These are phyloP conservation scores for Myxocyprinus asiaticus DNA, from an alignment of 2,113 vertebrate species.

Conservation along the genomic window DNA sequence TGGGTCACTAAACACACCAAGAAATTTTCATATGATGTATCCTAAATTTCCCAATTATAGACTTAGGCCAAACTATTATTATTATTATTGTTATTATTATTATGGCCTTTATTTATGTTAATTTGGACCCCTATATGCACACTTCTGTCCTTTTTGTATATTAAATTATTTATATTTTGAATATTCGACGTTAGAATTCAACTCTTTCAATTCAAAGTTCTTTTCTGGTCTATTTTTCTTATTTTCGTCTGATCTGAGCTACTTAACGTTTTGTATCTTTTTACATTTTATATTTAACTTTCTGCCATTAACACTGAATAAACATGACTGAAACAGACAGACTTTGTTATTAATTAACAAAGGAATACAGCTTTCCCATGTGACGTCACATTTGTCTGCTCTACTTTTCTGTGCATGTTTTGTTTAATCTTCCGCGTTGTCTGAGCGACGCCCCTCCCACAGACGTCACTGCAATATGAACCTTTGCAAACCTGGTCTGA, in stretches of 20 bases:
- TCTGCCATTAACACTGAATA: not conserved
- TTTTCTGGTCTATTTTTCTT: too few relatives aligned
- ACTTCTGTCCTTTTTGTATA: not conserved
- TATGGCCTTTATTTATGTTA: too few relatives aligned
- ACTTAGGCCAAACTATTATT: not conserved
- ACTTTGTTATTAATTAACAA: constrained; percentile 33
- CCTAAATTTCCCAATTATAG: not conserved
- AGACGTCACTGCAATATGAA: constrained; percentile 61
- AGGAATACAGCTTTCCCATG: constrained; percentile 47
- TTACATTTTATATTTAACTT: not conserved
- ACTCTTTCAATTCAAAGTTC: too few relatives aligned
- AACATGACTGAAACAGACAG: not conserved
- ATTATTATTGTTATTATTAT: too few relatives aligned
- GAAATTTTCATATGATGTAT: not conserved
- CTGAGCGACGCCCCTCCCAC: constrained; percentile 73
- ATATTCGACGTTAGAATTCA: too few relatives aligned
- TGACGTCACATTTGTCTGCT: constrained; percentile 24
- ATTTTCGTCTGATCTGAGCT: too few relatives aligned
- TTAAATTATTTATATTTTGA: too few relatives aligned
- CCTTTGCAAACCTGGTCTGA: not conserved
- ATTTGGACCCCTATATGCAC: not conserved
- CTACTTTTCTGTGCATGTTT: constrained; percentile 66
- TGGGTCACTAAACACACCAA: not conserved
- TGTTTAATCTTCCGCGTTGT: constrained; percentile 70
- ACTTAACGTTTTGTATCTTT: not conserved